Evolutionary conservation across 2,113 vertebrate species (phyloP), one percentile per base, ranked within the genome.

Genomic region (Calidris pygmaea): DNA sequence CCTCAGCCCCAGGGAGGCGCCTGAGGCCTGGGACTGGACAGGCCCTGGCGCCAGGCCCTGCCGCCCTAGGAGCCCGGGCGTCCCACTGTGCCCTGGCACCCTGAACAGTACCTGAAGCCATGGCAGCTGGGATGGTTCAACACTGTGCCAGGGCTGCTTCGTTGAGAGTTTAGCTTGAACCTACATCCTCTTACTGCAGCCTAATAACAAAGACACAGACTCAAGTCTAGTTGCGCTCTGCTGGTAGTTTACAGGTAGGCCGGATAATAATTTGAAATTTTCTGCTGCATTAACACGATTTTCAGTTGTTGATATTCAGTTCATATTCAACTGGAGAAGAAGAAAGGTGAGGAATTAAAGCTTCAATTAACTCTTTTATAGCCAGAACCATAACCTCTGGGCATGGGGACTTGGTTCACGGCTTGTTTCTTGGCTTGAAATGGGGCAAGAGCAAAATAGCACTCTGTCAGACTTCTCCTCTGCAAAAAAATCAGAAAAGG

Each of bases 21-120:
- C 39, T 12, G 2, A 12, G 0, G 0, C 24, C 24, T 3, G 1
- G 3, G 43, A n/a, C 43, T 2, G 19, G 21, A 41, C 7, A 12
- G 45, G 39, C 14, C 17, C 12, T 35, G 24, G 27, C 14, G 22
- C 29, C 56, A 45, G 37, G 14, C 47, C 30, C 22, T 71, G 52
- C 15, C 29, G 21, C 30, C 9, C 24, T 8, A 3, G 32, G 24
- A 74, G 20, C 21, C 39, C 3, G 0, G 27, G 9, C 2, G 1
- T 14, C 15, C 14, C 24, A 5, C 43, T 23, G 32, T 4, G 2
- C 15, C 30, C 23, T 10, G 22, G 39, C n/a, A 35, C 10, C 4
- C 55, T 11, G 1, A 39, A 4, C 8, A 12, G 29, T 14, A 8
- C 7, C 53, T 50, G 34, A 26, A 78, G 2, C 30, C 32, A 8